Evolutionary conservation across 2,797 vertebrate genomes (phyloP), one percentile per base, ranked within the genome.

Genomic region (Xiphorhynchus erythropygius): DNA sequence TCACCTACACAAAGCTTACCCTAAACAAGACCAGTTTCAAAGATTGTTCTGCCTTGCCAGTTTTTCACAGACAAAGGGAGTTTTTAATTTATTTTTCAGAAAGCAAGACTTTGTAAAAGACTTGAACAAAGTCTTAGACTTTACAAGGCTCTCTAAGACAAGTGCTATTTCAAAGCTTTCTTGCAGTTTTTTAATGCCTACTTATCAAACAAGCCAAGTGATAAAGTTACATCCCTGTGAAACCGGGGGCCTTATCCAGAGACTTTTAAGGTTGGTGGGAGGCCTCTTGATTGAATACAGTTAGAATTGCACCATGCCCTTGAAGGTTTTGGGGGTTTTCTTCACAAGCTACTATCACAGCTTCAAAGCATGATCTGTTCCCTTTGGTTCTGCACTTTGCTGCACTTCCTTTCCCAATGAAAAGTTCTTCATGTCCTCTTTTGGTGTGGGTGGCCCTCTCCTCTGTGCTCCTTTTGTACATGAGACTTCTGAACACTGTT

Each of bases 141-240:
- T 78, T 63, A 30, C 30, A 22, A 78, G 27, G 57, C 18, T 37
- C 21, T 84, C 30, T 47, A 93, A 55, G 35, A 69, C 62, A 78
- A 69, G 21, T 89, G 47, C 19, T 92, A 7, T 83, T 94, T 95
- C 57, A 75, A 82, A 93, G 89, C 59, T 96, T 67, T 95, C 55
- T 47, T 85, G 68, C 13, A 89, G 21, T 88, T 95, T 95, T 85
- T 79, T 65, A 75, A 75, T 83, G 11, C 57, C 75, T 93, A 49
- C 28, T 91, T 94, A 71, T 19, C 33, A 65, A 90, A 92, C 15
- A 33, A 83, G 22, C 28, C 25, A 81, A 28, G 19, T 24, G 35
- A n/a, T 60, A 18, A 0, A 59, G 56, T 53, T 82, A 32, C 53
- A 74, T 69, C 71, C 35, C 49, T 91, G 64, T 24, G 47, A 56